phyloP scores from a whole-genome alignment of 2,797 vertebrate species.

The Anolis apletophallus region DNA sequence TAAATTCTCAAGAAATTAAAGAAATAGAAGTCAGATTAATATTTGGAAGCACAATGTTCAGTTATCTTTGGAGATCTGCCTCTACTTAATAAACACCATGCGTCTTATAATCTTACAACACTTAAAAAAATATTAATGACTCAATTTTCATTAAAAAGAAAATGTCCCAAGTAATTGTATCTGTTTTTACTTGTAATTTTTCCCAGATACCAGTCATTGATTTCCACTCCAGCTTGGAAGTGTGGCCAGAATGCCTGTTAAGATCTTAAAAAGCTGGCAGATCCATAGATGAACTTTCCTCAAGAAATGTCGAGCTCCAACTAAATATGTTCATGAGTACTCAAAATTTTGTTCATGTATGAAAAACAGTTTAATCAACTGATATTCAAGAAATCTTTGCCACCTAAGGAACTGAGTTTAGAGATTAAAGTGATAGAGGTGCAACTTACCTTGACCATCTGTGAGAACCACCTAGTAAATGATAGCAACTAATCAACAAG shows the following conservation, averaged over 20 bases:
- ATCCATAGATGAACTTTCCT: neutral
- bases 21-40: neutral
- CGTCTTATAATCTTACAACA: neutral
- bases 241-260: neutral
- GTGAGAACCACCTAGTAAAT: slow-evolving; percentile 81
- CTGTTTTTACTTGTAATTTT: neutral
- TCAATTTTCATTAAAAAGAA: neutral
- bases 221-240: neutral
- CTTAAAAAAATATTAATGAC: neutral
- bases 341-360: neutral
- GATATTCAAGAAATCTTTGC: neutral
- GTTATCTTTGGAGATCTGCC: neutral
- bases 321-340: neutral
- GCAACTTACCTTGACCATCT: slow-evolving; percentile 78
- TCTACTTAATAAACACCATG: neutral
- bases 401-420: neutral
- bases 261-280: neutral
- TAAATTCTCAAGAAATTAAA: neutral
- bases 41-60: neutral
- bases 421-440: neutral
- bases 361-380: neutral
- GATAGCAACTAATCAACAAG: slow-evolving; percentile 79
- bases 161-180: neutral
- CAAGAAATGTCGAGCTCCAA: too few relatives aligned
- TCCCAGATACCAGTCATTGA: neutral